phyloP scores from a whole-genome alignment of 1,140 invertebrate species.

The Camponotus floridanus region DNA sequence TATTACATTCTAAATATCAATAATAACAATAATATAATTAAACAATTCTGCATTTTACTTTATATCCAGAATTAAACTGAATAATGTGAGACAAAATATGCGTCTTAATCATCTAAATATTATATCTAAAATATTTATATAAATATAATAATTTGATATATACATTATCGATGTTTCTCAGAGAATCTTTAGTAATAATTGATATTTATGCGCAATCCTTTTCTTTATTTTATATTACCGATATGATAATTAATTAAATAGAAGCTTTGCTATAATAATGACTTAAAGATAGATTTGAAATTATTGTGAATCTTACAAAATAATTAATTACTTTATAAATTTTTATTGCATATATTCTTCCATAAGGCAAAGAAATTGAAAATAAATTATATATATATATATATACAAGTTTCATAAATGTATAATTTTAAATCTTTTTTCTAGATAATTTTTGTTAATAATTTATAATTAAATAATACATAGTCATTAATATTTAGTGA shows the following conservation, averaged over 20 bases:
- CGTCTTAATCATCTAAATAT: too few relatives aligned
- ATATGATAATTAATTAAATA: not conserved
- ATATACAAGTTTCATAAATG: too few relatives aligned
- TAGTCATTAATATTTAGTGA: not conserved
- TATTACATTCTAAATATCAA: too few relatives aligned
- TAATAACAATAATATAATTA: too few relatives aligned
- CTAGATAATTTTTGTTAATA: constrained; percentile 24
- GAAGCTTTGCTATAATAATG: not conserved
- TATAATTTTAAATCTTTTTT: not conserved
- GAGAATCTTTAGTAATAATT: not conserved
- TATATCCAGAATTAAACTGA: too few relatives aligned
- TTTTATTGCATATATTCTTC: constrained; percentile 6
- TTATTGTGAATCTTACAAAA: constrained; percentile 36
- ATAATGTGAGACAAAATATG: too few relatives aligned
- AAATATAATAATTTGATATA: too few relatives aligned
- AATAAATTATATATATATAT: not conserved
- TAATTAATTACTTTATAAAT: constrained; percentile 44
- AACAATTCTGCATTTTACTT: too few relatives aligned
- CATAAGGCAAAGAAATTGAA: not conserved
- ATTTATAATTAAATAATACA: constrained; percentile 5
- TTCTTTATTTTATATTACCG: not conserved
- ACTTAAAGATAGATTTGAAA: not conserved
- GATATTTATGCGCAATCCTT: not conserved
- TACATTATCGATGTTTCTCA: not conserved
- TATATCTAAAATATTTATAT: too few relatives aligned